A percentile compares a stretch with the other conserved stretches of the same genome.
phyloP scores from a whole-genome alignment of 2,113 vertebrate species.

The Pedetes capensis region DNA sequence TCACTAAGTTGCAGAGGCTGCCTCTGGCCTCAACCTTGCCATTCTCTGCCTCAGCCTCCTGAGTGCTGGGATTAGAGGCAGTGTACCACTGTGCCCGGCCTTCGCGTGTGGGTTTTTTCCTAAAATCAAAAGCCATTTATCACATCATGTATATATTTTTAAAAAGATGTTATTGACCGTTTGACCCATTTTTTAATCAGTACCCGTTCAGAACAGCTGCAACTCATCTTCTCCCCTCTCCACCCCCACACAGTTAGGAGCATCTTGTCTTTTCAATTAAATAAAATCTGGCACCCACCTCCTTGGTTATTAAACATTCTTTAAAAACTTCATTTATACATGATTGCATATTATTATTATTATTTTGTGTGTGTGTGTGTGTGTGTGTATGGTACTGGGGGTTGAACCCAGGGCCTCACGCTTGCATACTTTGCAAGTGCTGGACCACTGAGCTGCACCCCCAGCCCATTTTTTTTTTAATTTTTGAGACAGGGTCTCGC shows the following conservation, averaged over 20 bases:
- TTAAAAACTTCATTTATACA: neutral
- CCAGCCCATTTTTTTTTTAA: too few species aligned
- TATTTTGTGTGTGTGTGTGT: too few species aligned
- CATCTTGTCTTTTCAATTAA: neutral
- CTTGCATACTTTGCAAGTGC: too few species aligned
- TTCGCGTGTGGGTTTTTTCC: neutral
- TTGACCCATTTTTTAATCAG: neutral
- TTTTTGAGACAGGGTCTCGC: too few species aligned
- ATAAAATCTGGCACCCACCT: neutral
- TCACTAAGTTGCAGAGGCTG: too few species aligned
- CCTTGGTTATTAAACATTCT: neutral
- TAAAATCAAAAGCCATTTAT: neutral
- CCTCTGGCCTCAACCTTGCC: too few species aligned
- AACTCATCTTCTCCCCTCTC: fast-evolving
- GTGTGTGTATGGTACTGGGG: too few species aligned
- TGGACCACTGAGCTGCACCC: too few species aligned
- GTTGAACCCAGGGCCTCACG: too few species aligned
- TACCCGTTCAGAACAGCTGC: neutral
- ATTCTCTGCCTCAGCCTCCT: too few species aligned
- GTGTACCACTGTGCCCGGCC: too few species aligned
- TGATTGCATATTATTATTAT: neutral
- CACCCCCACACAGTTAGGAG: neutral
- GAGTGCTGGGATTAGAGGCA: too few species aligned
- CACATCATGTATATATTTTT: neutral
- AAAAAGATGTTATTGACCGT: neutral